Conservation (phyloP, 2,888 invertebrate species). For the Torymus aiolomorphi region DNA sequence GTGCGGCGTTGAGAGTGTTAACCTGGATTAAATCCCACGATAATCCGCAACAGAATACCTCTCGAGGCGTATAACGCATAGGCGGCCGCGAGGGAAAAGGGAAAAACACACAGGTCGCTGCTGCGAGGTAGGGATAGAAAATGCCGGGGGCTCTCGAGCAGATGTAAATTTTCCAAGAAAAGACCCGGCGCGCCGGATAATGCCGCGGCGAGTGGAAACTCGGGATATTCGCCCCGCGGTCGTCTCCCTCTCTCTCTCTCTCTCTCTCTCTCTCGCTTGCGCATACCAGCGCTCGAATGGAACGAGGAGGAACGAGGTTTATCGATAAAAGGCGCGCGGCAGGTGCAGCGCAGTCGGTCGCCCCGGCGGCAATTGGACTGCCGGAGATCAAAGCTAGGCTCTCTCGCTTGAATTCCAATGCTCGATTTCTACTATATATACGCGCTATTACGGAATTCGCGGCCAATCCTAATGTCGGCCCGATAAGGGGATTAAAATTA, state of each 20-base stretch:
- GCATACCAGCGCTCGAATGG: conserved; percentile 41
- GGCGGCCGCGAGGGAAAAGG: not conserved
- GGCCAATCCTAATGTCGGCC: not conserved
- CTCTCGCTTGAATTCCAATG: not conserved
- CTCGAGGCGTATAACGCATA: not conserved
- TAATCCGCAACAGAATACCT: not conserved
- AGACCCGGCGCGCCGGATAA: not conserved
- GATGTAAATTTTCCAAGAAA: conserved; percentile 46
- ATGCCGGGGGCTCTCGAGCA: not conserved
- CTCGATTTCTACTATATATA: not conserved
- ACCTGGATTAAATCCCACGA: conserved; percentile 3
- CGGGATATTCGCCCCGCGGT: not conserved
- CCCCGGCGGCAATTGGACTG: conserved; percentile 7
- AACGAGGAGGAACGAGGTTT: conserved; percentile 31
- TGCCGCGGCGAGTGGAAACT: not conserved
- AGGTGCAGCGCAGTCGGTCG: conserved; percentile 12
- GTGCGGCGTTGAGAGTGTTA: conserved; percentile 4
- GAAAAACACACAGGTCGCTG: not conserved
- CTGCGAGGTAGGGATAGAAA: not conserved
- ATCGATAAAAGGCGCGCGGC: conserved; percentile 39
- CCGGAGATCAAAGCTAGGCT: conserved; percentile 32
- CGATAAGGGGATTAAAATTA: conserved; percentile 32
- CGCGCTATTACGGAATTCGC: conserved; percentile 22
- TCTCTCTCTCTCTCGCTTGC: conserved; percentile 5
- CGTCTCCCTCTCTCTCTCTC: not conserved